Base-by-base conservation (phyloP, 2,888 invertebrate species). In the Herminia tarsipennalis region DNA sequence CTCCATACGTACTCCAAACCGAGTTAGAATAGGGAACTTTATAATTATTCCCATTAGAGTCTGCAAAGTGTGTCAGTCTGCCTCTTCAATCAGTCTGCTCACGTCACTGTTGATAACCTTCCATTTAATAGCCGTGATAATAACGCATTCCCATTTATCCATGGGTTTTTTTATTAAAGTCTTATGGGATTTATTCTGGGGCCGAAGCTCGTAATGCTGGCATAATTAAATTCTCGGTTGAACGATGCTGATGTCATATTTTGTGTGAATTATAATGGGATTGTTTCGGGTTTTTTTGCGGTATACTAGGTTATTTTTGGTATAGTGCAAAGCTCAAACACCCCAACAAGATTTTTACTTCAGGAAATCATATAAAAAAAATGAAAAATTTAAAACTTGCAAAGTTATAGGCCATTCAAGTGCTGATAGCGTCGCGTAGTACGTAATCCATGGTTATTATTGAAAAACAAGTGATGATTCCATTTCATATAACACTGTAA, bases 31-130 rank as follows among this genome's bases (percentile, higher is more conserved):
- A 38, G 42, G 20, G 27, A 20, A 35, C 4, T 16, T 56, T 33
- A 53, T 32, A 37, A 57, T 70, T 60, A 65, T 65, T 56, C 55
- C 66, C 73, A 73, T 73, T 73, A 70, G 65, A 60, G 51, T n/a
- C n/a, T n/a, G n/a, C n/a, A n/a, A n/a, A n/a, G n/a, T n/a, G 51
- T 56, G 22, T 44, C 42, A 45, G 28, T 51, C 36, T 59, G 54
- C 35, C 58, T 35, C 5, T 14, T 56, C 18, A 22, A 38, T 18
- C 24, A 47, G 20, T 35, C 46, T 6, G 14, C 30, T 36, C 46
- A 47, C 40, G 40, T 21, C 18, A 32, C 18, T 29, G 40, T 32
- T 36, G 36, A 32, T 36, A 47, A 40, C 40, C 36, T 40, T 35
- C 35, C 12, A 21, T 39, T 12, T 53, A 45, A 65, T 43, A 37